Evolutionary conservation across 2,113 vertebrate species (phyloP), one percentile per base, ranked within the genome.

Genomic region (Nyctereutes procyonoides): DNA sequence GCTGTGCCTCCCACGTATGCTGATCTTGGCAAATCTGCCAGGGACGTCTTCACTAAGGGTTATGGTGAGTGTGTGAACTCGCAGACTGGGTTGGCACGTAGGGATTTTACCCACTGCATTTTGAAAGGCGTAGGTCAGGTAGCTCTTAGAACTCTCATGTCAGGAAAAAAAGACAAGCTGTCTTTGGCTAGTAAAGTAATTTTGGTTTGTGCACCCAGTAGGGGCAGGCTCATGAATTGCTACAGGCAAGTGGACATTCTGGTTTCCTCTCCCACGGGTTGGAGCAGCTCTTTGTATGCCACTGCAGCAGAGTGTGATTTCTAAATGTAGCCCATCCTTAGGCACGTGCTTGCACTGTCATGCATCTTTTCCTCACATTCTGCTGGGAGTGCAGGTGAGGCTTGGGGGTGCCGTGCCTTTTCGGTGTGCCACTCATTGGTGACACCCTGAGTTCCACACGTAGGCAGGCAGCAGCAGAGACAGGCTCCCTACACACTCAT

Each of bases 21-120:
- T 82, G 99, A 99, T 98, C 99, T 99, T 97, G 99, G 99, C 98
- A 99, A 99, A 98, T 99, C 99, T 69, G 99, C 99, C 98, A 99
- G 99, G 98, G 99, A 99, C 96, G 98, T 99, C 98, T 99, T 99
- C 98, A 99, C 99, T 97, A 99, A 99, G 97, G 99, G 99, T 98
- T 99, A 99, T 14, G 99, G 99, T 99, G 98, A 99, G 98, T 98
- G 98, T 95, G 63, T 13, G 19, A 82, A 74, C 76, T 89, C 8
- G 2, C 8, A 26, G 35, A 8, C 15, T 62, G 51, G 79, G 16
- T 19, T 82, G 19, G 55, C 30, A 13, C 30, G 14, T 62, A 8
- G 48, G 9, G 53, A 55, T 95, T 95, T 89, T 55, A 55, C 53
- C 63, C 24, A 0, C 11, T 16, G 15, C 17, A 14, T 26, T 10